phyloP scores from a whole-genome alignment of 2,888 invertebrate species.

The Tiphia femorata region DNA sequence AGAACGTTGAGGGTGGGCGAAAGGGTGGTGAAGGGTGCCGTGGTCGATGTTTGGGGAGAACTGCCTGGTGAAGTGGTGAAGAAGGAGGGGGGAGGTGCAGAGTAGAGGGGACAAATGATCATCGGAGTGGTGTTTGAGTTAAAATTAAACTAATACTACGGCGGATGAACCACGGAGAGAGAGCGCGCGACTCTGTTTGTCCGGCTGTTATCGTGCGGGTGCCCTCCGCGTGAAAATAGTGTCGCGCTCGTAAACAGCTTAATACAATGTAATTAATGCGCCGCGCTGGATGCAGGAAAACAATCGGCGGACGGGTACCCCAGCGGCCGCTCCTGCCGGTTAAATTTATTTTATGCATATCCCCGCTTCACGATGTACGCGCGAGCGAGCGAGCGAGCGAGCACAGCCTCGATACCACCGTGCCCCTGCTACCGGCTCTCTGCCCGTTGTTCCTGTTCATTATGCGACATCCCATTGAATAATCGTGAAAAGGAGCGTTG shows the following conservation, averaged over 20 bases:
- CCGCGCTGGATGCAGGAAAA: conserved; percentile 10
- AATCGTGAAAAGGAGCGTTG: too few species aligned
- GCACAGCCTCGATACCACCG: too few species aligned
- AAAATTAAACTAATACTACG: conserved; percentile 29
- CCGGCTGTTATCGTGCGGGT: not conserved
- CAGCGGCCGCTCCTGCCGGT: conserved; percentile 4
- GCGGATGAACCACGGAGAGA: too few species aligned
- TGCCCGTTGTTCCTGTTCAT: too few species aligned
- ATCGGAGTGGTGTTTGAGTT: conserved; percentile 20
- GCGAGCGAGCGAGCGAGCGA: too few species aligned
- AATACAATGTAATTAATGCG: conserved; percentile 30
- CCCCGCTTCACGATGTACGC: not conserved
- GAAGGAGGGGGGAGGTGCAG: too few species aligned
- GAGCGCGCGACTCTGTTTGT: not conserved
- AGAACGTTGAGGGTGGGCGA: too few species aligned
- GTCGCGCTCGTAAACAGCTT: conserved; percentile 14
- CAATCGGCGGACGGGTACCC: not conserved
- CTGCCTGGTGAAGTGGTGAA: too few species aligned
- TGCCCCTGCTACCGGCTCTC: too few species aligned
- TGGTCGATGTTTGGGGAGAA: too few species aligned
- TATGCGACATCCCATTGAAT: not conserved
- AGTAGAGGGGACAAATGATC: conserved; percentile 31
- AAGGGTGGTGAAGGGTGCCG: too few species aligned
- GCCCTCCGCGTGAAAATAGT: not conserved
- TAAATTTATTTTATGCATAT: conserved; percentile 18